phyloP scores from a whole-genome alignment of 2,113 vertebrate genomes.

The Notechis scutatus region DNA sequence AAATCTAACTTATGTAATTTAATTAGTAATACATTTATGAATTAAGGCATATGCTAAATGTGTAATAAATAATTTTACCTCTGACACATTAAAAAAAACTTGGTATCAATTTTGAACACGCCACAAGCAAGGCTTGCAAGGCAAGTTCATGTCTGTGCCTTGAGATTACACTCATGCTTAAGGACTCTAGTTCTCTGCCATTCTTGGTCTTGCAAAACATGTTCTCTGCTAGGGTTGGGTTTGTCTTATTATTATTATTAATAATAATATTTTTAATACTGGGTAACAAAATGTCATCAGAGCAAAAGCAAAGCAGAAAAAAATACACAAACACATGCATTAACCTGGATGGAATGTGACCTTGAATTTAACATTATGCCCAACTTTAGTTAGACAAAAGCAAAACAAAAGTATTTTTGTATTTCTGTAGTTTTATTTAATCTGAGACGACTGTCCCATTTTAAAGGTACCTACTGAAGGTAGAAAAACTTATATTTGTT shows the following conservation, averaged over 20 bases:
- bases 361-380: background rate
- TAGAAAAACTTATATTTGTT: background rate
- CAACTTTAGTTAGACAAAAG: background rate
- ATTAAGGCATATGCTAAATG: background rate
- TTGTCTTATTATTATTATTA: background rate
- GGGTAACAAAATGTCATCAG: background rate
- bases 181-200: background rate
- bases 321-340: background rate
- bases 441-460: background rate
- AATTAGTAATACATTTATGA: background rate
- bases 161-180: background rate
- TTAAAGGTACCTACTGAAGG: background rate
- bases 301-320: background rate
- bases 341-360: background rate
- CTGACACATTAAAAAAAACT: background rate
- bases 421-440: too few species aligned
- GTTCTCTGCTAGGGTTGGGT: background rate
- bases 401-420: background rate
- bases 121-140: background rate
- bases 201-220: background rate
- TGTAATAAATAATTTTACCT: background rate
- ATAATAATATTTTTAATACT: background rate
- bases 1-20: background rate
- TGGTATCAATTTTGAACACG: background rate
- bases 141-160: background rate